Evolutionary conservation across 2,797 vertebrate species (phyloP).

Genomic region (Amblyopsis hoosieri): DNA sequence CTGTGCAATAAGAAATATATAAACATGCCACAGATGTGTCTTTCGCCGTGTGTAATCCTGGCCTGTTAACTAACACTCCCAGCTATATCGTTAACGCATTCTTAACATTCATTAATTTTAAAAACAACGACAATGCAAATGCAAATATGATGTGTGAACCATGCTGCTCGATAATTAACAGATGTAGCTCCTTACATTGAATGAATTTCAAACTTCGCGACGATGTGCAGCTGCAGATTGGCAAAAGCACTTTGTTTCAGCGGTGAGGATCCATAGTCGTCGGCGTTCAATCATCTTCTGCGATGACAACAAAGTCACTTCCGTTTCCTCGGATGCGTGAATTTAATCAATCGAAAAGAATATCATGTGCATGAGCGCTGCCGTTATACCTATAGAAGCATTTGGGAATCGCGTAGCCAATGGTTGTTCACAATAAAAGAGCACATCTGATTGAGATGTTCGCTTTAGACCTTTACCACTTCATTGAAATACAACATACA

Average conservation of each 20-base stretch:
- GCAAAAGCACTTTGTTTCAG: constrained; percentile 62
- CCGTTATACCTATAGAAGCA: not conserved
- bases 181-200: not conserved
- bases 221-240: constrained; percentile 11
- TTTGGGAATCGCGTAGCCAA: not conserved
- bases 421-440: not conserved
- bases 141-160: not conserved
- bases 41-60: not conserved
- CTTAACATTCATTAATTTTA: not conserved
- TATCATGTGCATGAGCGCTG: fast-evolving
- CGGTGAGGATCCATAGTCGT: constrained; percentile 64
- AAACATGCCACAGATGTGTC: not conserved
- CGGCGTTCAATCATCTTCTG: constrained; percentile 64
- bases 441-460: constrained; percentile 44
- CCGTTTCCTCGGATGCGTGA: constrained; percentile 28
- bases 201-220: constrained; percentile 36
- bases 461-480: not conserved
- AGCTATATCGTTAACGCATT: not conserved
- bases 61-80: not conserved
- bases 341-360: constrained; percentile 24
- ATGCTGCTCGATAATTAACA: constrained; percentile 34
- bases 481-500: no score
- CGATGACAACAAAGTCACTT: constrained; percentile 59
- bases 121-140: not conserved
- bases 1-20: not conserved